phyloP scores from a whole-genome alignment of 2,113 vertebrate genomes.

The Thamnaconus septentrionalis region DNA sequence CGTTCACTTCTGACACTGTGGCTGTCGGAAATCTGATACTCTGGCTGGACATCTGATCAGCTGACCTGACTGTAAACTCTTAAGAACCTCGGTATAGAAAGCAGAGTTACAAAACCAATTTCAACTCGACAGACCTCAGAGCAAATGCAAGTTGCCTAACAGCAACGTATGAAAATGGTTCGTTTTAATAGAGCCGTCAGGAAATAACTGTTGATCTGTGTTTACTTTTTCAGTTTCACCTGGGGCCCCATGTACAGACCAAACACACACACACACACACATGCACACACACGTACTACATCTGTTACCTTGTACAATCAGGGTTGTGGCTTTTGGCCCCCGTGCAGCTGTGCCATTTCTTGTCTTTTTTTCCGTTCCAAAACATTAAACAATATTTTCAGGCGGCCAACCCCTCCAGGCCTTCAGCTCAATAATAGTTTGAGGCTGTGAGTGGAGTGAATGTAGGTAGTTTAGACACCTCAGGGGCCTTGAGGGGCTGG shows the following conservation, averaged over 20 bases:
- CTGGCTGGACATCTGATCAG: too few relatives aligned
- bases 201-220: constrained; percentile 45
- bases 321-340: constrained; percentile 61
- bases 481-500: constrained; percentile 62
- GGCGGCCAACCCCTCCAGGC: constrained; percentile 58
- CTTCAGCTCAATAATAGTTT: constrained; percentile 78
- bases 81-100: too few relatives aligned
- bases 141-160: background rate
- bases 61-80: too few relatives aligned
- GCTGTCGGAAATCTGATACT: too few relatives aligned
- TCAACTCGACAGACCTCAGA: too few relatives aligned
- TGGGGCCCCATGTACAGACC: constrained; percentile 7
- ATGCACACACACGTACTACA: constrained; percentile 17
- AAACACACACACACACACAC: constrained; percentile 4
- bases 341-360: constrained; percentile 57
- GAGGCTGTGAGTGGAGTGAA: constrained; percentile 68
- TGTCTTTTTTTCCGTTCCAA: constrained; percentile 54
- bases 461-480: constrained; percentile 74
- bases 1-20: too few relatives aligned
- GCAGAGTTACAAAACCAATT: too few relatives aligned
- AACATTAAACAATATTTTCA: constrained; percentile 77
- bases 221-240: constrained; percentile 41
- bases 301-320: constrained; percentile 42
- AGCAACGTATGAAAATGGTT: constrained; percentile 11
- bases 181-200: constrained; percentile 24